Base-by-base conservation (phyloP, 1,140 invertebrate species). In the Kradibia gibbosae region DNA sequence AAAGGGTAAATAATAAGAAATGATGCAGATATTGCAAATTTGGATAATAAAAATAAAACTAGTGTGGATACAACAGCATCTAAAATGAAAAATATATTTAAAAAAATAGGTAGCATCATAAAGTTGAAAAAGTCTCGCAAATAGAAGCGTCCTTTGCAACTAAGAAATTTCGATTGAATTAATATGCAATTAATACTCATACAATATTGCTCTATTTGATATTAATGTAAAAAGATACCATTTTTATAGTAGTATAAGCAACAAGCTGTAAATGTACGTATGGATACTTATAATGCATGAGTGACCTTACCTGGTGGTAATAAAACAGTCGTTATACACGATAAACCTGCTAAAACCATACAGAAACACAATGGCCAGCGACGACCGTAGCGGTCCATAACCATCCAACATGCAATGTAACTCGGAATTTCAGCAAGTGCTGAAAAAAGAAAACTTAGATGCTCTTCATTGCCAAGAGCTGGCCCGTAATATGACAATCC, bases 1-100 rank as follows among this genome's bases (percentile, higher is more conserved):
- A 97, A 97, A 1, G 97, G 96, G 90, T 97, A 97, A 82, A 98
- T 96, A 25, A 98, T 96, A 36, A 97, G 91, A 90, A 98, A 98
- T 0, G 97, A 96, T 8, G 96, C 96, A 0, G 97, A 97, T 89
- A 98, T 96, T 65, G 96, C 93, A 83, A 96, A 97, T 90, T 98
- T 98, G 3, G 97, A 97, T 84, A 97, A 92, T 17, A 98, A 91
- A 87, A 96, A 98, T 15, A 98, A 89, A 39, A 95, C 91, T 36
- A 97, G 88, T 8, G 96, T 96, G 84, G 94, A 92, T 22, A 92
- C 93, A 57, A 95, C 93, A 39, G 95, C 95, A 91, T 96, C 96
- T 96, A 88, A 83, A 94, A 93, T 55, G 28, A 83, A 83, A 79
- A 8, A 48, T 10, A 25, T 62, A 28, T 62, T 25, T 22, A 62